Base-by-base conservation (phyloP, 2,888 invertebrate genomes). In the Tortricodes alternella region DNA sequence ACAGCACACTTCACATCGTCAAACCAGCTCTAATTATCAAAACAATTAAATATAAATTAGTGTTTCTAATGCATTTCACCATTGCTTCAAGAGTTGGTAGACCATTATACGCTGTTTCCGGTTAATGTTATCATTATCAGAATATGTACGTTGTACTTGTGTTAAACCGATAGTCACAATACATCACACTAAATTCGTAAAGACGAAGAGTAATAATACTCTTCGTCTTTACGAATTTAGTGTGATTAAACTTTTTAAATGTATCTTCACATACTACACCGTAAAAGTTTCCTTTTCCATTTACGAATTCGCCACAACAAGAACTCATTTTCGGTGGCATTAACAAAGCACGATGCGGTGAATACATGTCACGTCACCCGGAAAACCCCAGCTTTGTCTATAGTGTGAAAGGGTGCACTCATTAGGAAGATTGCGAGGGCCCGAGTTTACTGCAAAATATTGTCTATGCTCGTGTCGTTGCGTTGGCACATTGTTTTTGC, bases 371-470 rank as follows among this genome's bases (percentile, higher is more conserved):
- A 86, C 82, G 78, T 85, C 85, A 86, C 80, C 85, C 86, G 84
- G 81, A 82, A 85, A 87, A 84, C 86, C 88, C 79, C 73, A 68
- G 80, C 86, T 87, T 89, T 89, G 87, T 89, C 75, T 78, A 67
- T 73, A 81, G 89, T 88, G 89, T 88, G 87, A 89, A 89, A 89
- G 88, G 87, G 87, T 78, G 83, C 86, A 86, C 87, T 90, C 90
- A 89, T 90, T 90, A 90, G 89, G 89, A 88, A 89, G 89, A 90
- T 89, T 90, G 90, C 89, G 80, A 84, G 88, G 87, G 89, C 81
- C 29, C 29, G 83, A 74, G 70, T 71, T 74, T 69, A 70, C 72
- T 70, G 73, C 73, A 76, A 65, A 82, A 85, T 85, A 86, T 75
- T 85, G 85, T 86, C 76, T 83, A 67, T 71, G 68, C 62, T 57